phyloP scores from a whole-genome alignment of 1,140 invertebrate genomes.

The Ericerus pela region DNA sequence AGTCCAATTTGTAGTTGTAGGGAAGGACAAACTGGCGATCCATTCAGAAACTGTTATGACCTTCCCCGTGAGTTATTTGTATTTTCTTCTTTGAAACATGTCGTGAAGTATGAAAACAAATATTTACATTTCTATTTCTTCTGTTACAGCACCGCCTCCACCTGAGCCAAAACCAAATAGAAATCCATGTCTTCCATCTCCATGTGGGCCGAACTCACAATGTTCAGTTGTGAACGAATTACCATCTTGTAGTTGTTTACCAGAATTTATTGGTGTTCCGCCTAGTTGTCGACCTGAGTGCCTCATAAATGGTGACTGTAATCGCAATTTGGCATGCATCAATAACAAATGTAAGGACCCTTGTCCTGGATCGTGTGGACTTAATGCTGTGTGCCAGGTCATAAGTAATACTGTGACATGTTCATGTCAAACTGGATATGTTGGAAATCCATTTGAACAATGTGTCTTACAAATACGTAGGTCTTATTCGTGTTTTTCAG shows the following conservation, averaged over 20 bases:
- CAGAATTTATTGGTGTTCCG: constrained; percentile 42
- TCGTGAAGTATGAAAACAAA: neutral
- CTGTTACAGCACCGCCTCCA: constrained; percentile 20
- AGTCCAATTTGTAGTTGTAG: constrained; percentile 68
- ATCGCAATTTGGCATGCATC: constrained; percentile 51
- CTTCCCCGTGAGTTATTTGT: constrained; percentile 36
- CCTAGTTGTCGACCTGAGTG: constrained; percentile 44
- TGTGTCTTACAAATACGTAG: constrained; percentile 35
- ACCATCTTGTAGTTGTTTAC: constrained; percentile 51
- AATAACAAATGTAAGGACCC: constrained; percentile 60
- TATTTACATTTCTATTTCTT: neutral
- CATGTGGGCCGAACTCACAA: constrained; percentile 65
- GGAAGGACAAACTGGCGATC: constrained; percentile 66
- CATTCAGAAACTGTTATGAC: constrained; percentile 54
- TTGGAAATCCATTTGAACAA: constrained; percentile 56
- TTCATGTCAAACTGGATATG: constrained; percentile 52
- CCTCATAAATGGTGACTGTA: constrained; percentile 57
- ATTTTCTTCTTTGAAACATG: neutral
- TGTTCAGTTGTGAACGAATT: constrained; percentile 52
- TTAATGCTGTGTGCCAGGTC: constrained; percentile 56
- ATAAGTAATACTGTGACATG: constrained; percentile 61
- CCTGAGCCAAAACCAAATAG: constrained; percentile 26
- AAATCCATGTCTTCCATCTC: constrained; percentile 55
- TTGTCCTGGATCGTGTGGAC: constrained; percentile 59
- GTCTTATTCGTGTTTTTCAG: constrained; percentile 11